Evolutionary conservation across 2,113 vertebrate species (phyloP), one percentile per base, ranked within the genome.

Genomic region (Pseudorasbora parva): DNA sequence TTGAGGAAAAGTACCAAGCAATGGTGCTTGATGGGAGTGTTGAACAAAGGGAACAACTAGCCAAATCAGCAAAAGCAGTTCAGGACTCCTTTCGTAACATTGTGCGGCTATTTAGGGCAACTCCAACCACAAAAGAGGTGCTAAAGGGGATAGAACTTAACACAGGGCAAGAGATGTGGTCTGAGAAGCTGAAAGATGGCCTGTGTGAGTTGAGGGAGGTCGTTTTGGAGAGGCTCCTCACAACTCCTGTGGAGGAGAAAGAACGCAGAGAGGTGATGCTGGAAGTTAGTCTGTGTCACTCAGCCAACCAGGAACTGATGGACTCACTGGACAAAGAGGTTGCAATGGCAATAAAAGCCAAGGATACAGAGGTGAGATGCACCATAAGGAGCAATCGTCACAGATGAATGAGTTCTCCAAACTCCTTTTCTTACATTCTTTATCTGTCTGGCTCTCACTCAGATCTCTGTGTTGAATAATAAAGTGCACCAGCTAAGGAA

Each of bases 401-500:
- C 51, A 54, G 51, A 21, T 68, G 3, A 68, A 41, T 11, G 33
- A 41, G 19, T 69, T 69, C 4, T 68, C 30, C 23, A 43, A 73
- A 73, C 19, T 72, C 33, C 54, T 51, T 15, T 66, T 76, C 37
- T 37, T 37, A 37, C 37, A 68, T 3, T 74, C 12, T 56, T 12
- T 49, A 5, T 72, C 81, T 77, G 3, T 33, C 4, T 15, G n/a
- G 4, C n/a, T 62, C 41, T 45, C 1, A 0, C 77, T 30, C 5
- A 99, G 97, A 88, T 96, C 85, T 90, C 91, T 23, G 91, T 85
- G 84, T 93, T 92, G 83, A 94, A 94, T 21, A 78, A 87, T 2
- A 33, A 77, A 1, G 94, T 97, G 9, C 73, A 92, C 41, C 82
- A 91, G 0, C 90, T 95, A 84, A 93, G 95, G 87, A 88, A 2